Base-by-base conservation (phyloP, 1,140 invertebrate genomes). In the Dendrolimus punctatus region DNA sequence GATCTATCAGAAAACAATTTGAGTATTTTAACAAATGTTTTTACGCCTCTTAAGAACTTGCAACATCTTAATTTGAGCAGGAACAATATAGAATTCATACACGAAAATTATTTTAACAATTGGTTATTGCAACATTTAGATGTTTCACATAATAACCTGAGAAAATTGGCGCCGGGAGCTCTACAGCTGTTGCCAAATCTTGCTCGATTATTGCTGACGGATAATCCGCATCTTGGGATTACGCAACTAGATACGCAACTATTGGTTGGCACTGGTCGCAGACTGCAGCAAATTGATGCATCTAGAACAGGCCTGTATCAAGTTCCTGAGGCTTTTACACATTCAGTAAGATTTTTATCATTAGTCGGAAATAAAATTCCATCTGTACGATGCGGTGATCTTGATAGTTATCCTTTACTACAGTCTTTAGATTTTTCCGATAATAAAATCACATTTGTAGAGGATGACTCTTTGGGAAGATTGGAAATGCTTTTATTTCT, bases 391-490 rank as follows among this genome's bases (percentile, higher is more conserved):
- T 91, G 94, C 63, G 94, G 95, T n/a, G 95, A 97, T 67, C 89
- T 98, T 53, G 95, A 96, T 68, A 95, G 95, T 60, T 97, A 97
- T 76, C 95, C 95, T 0, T 80, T 96, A 9, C 77, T 98, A 6
- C 92, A 93, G 57, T 88, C 94, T 38, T 76, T 98, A 37, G 93
- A 96, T 68, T 90, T 98, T 40, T 94, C 94, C 36, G 89, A 93
- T 50, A 98, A 97, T 71, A 87, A 89, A 55, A 90, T 98, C 38
- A 84, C 82, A 43, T 87, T 90, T 4, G 90, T 98, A 5, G 95
- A 97, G 79, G 94, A 97, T 40, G 95, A 96, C 66, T 94, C 96
- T 0, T 83, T 98, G 37, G 94, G 94, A 0, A 89, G 95, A 40
- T 76, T 96, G 10, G 94, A 95, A 65, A 91, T 93, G 64, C 88